phyloP scores from a whole-genome alignment of 2,888 invertebrate species.

The Drosophila atripex region DNA sequence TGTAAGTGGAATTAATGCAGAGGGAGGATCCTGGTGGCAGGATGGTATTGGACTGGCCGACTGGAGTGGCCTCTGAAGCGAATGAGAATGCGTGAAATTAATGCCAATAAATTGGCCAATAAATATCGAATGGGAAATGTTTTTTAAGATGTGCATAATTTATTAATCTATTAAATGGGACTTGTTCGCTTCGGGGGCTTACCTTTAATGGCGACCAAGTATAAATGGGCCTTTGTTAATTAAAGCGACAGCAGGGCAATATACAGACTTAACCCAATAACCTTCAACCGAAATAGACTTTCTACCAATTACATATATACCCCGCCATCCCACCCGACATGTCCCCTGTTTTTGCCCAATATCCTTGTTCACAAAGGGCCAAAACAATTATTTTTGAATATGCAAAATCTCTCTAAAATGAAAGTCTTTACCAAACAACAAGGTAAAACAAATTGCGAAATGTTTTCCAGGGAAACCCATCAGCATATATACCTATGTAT shows the following conservation, averaged over 20 bases:
- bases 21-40: not conserved
- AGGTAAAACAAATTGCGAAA: slow-evolving; percentile 40
- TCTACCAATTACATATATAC: not conserved
- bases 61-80: too few species aligned
- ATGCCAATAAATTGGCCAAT: slow-evolving; percentile 49
- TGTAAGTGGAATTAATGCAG: slow-evolving; percentile 42
- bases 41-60: too few species aligned
- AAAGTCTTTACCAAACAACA: slow-evolving; percentile 35
- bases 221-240: slow-evolving; percentile 11
- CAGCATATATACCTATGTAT: not conserved
- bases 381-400: slow-evolving; percentile 30
- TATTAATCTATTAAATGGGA: slow-evolving; percentile 42
- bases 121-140: slow-evolving; percentile 43
- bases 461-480: slow-evolving; percentile 15
- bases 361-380: slow-evolving; percentile 6
- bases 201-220: slow-evolving; percentile 14
- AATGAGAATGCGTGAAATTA: slow-evolving; percentile 30
- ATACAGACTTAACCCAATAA: not conserved
- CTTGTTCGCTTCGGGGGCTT: slow-evolving; percentile 17
- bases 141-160: slow-evolving; percentile 41
- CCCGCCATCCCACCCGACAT: not conserved
- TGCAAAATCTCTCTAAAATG: slow-evolving; percentile 16
- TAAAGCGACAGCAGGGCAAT: slow-evolving; percentile 4
- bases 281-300: not conserved
- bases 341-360: not conserved